Evolutionary conservation across 2,888 invertebrate species (phyloP), one percentile per base, ranked within the genome.

Genomic region (Pemphredon lugubris): DNA sequence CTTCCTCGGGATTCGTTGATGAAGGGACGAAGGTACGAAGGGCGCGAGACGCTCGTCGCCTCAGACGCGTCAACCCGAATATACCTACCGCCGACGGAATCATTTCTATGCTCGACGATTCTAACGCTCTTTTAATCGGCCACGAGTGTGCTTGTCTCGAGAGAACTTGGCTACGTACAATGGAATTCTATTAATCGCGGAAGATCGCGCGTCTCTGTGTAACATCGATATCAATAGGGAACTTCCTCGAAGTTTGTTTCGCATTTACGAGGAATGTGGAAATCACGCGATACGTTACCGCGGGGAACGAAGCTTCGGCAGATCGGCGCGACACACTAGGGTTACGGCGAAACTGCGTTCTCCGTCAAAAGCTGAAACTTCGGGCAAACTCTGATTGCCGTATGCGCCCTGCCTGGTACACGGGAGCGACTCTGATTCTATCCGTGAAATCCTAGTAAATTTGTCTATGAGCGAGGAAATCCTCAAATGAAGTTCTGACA

Each of bases 381-480:
- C 55, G 50, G 69, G 68, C 77, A 79, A 86, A 84, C 80, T 86
- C 82, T 86, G 86, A 87, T 86, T 86, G 86, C 83, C 74, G 71
- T 77, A 76, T 70, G 75, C 77, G 21, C 50, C 57, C 42, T 57
- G 48, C 58, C 58, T 30, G 21, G 21, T 42, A 30, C 13, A 20
- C 11, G 16, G n/a, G 11, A 18, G 37, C 26, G 48, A 21, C 32
- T 45, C 61, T 71, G 18, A 37, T 42, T 47, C 47, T 50, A 44
- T 51, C 50, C 30, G 59, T 48, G 32, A 50, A 32, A 51, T 37
- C 39, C 57, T 34, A 47, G 54, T 30, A 26, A 66, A 75, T 75
- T 67, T 63, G 61, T 63, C 58, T 63, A 44, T 51, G 45, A 54
- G 23, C 68, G 40, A 55, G 26, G 65, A 61, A 44, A 61, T 58